These are phyloP conservation scores for Ypsolopha scabrella DNA, from an alignment of 2,888 invertebrate genomes.

Conservation along the genomic window DNA sequence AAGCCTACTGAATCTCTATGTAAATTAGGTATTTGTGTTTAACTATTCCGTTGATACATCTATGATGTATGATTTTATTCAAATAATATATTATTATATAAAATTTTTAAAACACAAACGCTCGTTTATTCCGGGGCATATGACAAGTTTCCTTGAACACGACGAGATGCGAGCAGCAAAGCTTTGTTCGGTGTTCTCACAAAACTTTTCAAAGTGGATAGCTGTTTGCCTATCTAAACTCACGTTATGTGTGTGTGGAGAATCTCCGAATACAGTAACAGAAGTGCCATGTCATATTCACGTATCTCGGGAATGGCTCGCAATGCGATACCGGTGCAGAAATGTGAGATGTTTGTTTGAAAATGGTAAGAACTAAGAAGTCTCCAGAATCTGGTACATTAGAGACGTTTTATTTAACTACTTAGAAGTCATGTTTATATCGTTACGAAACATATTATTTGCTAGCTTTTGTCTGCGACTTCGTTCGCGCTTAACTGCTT, in stretches of 20 bases:
- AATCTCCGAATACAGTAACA: constrained; percentile 15
- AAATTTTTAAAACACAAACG: too few species aligned
- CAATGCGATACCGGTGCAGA: neutral
- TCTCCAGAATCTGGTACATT: too few species aligned
- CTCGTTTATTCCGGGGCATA: neutral
- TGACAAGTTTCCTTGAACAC: neutral
- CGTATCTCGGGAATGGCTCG: constrained; percentile 4
- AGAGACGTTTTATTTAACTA: too few species aligned
- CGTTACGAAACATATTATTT: too few species aligned
- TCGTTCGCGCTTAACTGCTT: too few species aligned
- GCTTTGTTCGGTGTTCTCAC: constrained; percentile 2
- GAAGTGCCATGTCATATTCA: constrained; percentile 22
- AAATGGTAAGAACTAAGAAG: too few species aligned
- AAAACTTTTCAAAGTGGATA: constrained; percentile 3
- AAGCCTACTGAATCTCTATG: constrained; percentile 25
- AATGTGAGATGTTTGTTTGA: too few species aligned
- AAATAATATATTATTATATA: too few species aligned
- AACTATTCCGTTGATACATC: neutral
- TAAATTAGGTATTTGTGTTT: constrained; percentile 23
- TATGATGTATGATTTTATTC: too few species aligned
- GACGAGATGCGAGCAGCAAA: constrained; percentile 3
- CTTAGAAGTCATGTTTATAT: too few species aligned
- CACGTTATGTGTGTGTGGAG: neutral
- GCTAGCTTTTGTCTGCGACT: too few species aligned
- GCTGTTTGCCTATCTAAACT: constrained; percentile 4